These are phyloP conservation scores for Tetramorium simillimum DNA, from an alignment of 1,140 invertebrate species.

Conservation along the genomic window DNA sequence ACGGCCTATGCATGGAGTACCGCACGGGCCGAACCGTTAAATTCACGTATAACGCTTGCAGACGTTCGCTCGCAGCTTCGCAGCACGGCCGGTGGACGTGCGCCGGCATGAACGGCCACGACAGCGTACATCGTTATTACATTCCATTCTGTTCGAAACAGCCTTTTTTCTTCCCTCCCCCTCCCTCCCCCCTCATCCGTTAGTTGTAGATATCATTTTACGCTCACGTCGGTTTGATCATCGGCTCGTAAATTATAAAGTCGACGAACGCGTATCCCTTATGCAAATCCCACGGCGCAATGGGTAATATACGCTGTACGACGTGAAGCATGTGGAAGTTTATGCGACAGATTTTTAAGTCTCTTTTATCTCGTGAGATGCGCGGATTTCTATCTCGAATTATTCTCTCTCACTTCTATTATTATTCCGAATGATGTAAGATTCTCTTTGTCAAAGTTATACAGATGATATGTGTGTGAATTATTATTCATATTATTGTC, in stretches of 20 bases:
- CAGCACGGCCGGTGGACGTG: slow-evolving; percentile 3
- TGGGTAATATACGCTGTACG: neutral
- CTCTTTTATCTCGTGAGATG: neutral
- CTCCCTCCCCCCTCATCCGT: neutral
- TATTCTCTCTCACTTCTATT: neutral
- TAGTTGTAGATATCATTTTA: slow-evolving; percentile 37
- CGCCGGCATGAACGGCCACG: neutral
- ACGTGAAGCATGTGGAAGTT: neutral
- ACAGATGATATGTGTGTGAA: neutral
- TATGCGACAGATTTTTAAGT: slow-evolving; percentile 22
- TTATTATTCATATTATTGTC: neutral
- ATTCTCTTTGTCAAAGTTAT: neutral
- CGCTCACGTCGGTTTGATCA: slow-evolving; percentile 15
- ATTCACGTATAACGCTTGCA: slow-evolving; percentile 60
- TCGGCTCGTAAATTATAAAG: slow-evolving; percentile 49
- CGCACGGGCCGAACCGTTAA: slow-evolving; percentile 59
- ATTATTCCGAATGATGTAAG: neutral
- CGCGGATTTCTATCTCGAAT: neutral
- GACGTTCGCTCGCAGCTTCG: slow-evolving; percentile 36
- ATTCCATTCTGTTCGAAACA: neutral
- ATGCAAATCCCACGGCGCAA: slow-evolving; percentile 13
- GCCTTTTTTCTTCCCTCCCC: slow-evolving; percentile 25
- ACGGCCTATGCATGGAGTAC: slow-evolving; percentile 59
- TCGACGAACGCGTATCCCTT: neutral
- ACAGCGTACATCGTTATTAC: slow-evolving; percentile 34